Evolutionary conservation across 2,888 invertebrate species (phyloP), one percentile per base, ranked within the genome.

Genomic region (Eupithecia centaureata): DNA sequence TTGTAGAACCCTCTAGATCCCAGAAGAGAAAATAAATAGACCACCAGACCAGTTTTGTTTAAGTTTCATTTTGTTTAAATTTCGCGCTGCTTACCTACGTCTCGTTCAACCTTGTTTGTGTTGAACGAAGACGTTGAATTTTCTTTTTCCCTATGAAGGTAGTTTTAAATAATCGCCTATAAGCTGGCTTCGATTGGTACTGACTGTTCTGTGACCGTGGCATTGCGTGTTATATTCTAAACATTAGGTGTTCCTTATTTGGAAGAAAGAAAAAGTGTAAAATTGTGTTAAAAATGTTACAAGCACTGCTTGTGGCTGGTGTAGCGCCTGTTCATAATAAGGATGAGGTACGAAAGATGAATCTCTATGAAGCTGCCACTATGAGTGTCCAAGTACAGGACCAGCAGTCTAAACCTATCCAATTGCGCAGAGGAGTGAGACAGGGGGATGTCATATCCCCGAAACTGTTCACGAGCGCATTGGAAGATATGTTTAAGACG

Each of bases 311-410:
- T 42, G 75, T 85, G 72, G 78, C 83, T 18, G 65, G 76, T 13
- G 71, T 89, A 27, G 81, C 86, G 58, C 81, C 88, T 15, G 77
- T 89, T 38, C 76, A 78, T 58, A 75, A 77, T 58, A 84, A 76
- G 54, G 79, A 85, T 70, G 87, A 89, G 85, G 90, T 90, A 82
- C 73, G 73, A 61, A 4, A 22, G 0, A 30, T 25, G 18, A 12
- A 35, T 5, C 15, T 52, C n/a, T 15, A 15, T 13, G 25, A 51
- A 4, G 15, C 4, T 35, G 35, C 2, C 2, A 35, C 12, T 35
- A 15, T 7, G 15, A 5, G 15, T 42, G 15, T n/a, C 42, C 2
- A n/a, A 2, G 15, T 8, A 47, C 3, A n/a, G n/a, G n/a, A n/a
- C n/a, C n/a, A n/a, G n/a, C n/a, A n/a, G n/a, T n/a, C n/a, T n/a